phyloP scores from a whole-genome alignment of 2,888 invertebrate genomes.

The Colletes collaris region DNA sequence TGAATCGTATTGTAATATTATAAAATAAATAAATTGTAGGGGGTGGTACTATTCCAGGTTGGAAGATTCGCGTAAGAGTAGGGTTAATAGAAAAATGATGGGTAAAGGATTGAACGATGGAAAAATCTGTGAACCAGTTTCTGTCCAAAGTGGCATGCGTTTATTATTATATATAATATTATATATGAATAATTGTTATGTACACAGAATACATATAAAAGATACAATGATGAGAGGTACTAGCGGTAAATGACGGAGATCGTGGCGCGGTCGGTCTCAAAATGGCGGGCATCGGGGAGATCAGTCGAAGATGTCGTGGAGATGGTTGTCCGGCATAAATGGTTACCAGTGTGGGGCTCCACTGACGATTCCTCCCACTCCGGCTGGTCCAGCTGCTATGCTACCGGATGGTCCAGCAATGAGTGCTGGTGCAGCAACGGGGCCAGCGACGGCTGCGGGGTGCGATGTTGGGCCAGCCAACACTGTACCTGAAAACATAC shows the following conservation, averaged over 20 bases:
- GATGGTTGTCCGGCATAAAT: constrained; percentile 11
- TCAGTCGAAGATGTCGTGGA: constrained; percentile 61
- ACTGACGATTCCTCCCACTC: constrained; percentile 72
- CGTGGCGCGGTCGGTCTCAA: constrained; percentile 71
- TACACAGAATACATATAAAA: constrained; percentile 66
- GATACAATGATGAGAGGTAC: constrained; percentile 73
- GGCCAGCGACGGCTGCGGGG: constrained; percentile 78
- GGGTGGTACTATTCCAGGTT: too few relatives aligned
- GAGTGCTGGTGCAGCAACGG: constrained; percentile 77
- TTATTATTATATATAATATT: constrained; percentile 72
- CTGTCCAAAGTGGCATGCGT: constrained; percentile 69
- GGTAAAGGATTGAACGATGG: too few relatives aligned
- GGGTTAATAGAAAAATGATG: too few relatives aligned
- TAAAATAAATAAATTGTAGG: too few relatives aligned
- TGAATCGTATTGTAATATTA: too few relatives aligned
- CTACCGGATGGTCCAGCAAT: constrained; percentile 81
- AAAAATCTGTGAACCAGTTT: not conserved
- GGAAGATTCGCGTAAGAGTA: too few relatives aligned
- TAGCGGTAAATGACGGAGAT: constrained; percentile 78
- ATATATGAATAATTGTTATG: constrained; percentile 70
- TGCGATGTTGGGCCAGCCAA: constrained; percentile 77
- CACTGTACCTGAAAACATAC: constrained; percentile 69
- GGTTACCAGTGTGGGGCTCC: constrained; percentile 73
- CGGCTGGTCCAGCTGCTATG: constrained; percentile 75
- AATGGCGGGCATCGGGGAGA: constrained; percentile 65